phyloP scores from a whole-genome alignment of 2,797 vertebrate species.

The Tokudaia muenninki region DNA sequence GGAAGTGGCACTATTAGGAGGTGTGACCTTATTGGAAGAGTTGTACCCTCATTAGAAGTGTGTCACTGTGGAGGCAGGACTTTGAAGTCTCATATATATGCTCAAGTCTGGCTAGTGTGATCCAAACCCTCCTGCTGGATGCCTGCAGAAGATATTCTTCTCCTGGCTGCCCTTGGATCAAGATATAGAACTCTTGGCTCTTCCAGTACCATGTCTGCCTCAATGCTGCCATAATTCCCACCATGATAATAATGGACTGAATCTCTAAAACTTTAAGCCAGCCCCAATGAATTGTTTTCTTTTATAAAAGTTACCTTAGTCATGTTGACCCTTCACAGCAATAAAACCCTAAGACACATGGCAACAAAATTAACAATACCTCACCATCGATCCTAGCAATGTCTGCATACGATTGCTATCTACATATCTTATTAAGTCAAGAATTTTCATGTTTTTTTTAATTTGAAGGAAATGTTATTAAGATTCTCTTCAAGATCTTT shows the following conservation, averaged over 20 bases:
- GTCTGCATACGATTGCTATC: neutral
- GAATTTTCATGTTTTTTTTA: neutral
- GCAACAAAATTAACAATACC: neutral
- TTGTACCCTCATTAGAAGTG: neutral
- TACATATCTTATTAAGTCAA: neutral
- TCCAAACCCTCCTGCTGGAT: neutral
- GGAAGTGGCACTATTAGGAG: neutral
- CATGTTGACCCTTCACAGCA: neutral
- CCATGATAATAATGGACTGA: neutral
- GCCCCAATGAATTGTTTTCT: neutral
- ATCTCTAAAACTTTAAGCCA: neutral
- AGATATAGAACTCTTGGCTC: neutral
- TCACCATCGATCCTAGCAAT: neutral
- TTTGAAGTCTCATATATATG: neutral
- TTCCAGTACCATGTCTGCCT: neutral
- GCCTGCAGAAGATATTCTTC: neutral
- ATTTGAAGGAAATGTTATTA: neutral
- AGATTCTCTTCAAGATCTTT: neutral
- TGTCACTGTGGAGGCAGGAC: neutral
- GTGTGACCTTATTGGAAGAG: neutral
- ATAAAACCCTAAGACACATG: neutral
- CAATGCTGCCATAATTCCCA: neutral
- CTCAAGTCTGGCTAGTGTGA: neutral
- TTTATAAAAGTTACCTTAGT: neutral
- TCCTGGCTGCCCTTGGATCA: neutral